Evolutionary conservation across 2,113 vertebrate species (phyloP), one percentile per base, ranked within the genome.

Genomic region (Hemiscyllium ocellatum): DNA sequence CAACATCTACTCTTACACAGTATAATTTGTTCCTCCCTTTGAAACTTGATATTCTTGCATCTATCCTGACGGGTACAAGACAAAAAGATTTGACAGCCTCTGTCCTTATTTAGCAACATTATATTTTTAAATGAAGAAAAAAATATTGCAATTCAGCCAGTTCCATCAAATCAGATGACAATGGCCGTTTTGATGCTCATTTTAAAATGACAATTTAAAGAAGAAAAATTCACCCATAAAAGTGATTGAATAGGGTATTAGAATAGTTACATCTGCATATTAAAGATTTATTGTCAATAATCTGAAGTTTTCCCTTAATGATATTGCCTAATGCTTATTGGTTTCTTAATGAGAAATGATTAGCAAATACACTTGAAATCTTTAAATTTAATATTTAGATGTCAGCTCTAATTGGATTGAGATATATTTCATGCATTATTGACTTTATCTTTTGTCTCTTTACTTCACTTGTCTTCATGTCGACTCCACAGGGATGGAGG

Each of bases 321-420:
- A 52, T 87, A 87, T 42, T 83, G n/a, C n/a, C 33, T 83, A 83
- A 83, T 20, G 78, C n/a, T 83, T 83, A 20, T 87, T 52, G 85
- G 85, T 87, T 52, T 61, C 8, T 56, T 89, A 89, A 89, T 89
- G 26, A 89, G 24, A 89, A 56, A 56, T 3, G 86, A 89, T 56
- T 89, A 89, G 86, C 12, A 10, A 29, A 89, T 89, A 89, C 50
- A 89, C 50, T 29, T 56, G 50, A 56, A 89, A 87, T 52, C 52
- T 89, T 89, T 33, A 56, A 61, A 89, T 61, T 56, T 89, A 89
- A 89, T 89, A 89, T 89, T 89, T 52, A 47, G 85, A 87, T 87
- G 22, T 26, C 85, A 50, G 47, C 22, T 50, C 47, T 87, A 50
- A 87, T 52, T 87, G 85, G 22, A 6, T 29, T 87, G 83, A 86